phyloP scores from a whole-genome alignment of 2,888 invertebrate genomes.

The Drosophila barbarae region DNA sequence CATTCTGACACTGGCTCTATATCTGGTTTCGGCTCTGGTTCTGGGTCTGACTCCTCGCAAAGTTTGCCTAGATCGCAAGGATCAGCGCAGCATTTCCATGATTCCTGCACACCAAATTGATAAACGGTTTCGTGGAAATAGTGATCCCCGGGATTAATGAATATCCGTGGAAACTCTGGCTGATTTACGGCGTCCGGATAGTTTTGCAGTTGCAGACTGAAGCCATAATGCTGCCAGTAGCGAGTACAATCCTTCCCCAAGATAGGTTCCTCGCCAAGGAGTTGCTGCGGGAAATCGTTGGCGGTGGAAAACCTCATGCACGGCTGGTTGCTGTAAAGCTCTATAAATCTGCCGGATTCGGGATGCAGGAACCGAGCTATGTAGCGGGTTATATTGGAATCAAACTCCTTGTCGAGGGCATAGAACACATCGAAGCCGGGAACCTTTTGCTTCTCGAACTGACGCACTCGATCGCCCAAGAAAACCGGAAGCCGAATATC shows the following conservation, averaged over 20 bases:
- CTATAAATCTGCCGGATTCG: constrained; percentile 85
- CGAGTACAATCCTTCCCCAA: constrained; percentile 85
- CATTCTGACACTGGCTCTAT: background rate
- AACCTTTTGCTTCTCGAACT: constrained; percentile 82
- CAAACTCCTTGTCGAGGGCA: constrained; percentile 54
- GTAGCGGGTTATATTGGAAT: constrained; percentile 79
- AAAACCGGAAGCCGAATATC: constrained; percentile 86
- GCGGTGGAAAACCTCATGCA: constrained; percentile 93
- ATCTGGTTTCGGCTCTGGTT: background rate
- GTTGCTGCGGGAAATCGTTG: constrained; percentile 85
- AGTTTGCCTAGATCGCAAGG: constrained; percentile 11
- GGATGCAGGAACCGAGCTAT: constrained; percentile 86
- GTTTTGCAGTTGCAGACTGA: constrained; percentile 83
- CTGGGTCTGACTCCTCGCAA: background rate
- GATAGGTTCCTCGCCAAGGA: constrained; percentile 81
- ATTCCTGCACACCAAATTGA: constrained; percentile 32
- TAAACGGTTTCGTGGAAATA: constrained; percentile 82
- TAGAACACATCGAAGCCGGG: constrained; percentile 55
- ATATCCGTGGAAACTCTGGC: constrained; percentile 87
- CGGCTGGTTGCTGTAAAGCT: constrained; percentile 91
- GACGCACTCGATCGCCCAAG: constrained; percentile 85
- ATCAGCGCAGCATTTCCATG: constrained; percentile 30
- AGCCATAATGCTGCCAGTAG: constrained; percentile 84
- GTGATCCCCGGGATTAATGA: constrained; percentile 86
- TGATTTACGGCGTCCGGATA: constrained; percentile 94